Evolutionary conservation across 1,140 invertebrate species (phyloP).

Genomic region (Saxidomus purpurata): DNA sequence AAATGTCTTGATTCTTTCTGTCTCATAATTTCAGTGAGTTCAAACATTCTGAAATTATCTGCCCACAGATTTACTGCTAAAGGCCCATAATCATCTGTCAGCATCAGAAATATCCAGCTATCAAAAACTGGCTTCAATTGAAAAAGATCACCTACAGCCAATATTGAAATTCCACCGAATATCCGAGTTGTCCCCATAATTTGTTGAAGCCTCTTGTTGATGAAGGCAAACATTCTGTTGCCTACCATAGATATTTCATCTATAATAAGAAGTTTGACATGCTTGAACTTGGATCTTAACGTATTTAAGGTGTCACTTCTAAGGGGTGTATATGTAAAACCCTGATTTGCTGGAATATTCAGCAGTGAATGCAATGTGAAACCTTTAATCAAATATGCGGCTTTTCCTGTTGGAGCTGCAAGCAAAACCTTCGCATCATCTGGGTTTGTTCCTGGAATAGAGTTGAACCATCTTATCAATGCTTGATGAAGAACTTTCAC

Average conservation of each 20-base stretch:
- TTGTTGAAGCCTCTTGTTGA: slow-evolving; percentile 14
- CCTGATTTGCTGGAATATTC: slow-evolving; percentile 32
- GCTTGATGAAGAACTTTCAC: slow-evolving; percentile 5
- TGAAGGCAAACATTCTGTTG: slow-evolving; percentile 15
- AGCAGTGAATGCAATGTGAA: slow-evolving; percentile 41
- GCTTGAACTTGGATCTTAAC: background rate
- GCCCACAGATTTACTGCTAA: slow-evolving; percentile 47
- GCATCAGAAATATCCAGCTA: slow-evolving; percentile 10
- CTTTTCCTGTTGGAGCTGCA: slow-evolving; percentile 45
- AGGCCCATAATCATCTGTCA: slow-evolving; percentile 14
- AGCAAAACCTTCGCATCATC: slow-evolving; percentile 17
- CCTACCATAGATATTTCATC: slow-evolving; percentile 47
- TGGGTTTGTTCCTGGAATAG: slow-evolving; percentile 17
- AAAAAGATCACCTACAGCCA: slow-evolving; percentile 37
- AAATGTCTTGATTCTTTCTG: slow-evolving; percentile 43
- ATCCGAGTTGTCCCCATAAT: background rate
- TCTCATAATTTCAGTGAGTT: slow-evolving; percentile 48
- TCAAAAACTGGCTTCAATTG: slow-evolving; percentile 13
- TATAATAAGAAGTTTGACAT: slow-evolving; percentile 3
- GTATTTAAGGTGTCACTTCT: slow-evolving; percentile 5
- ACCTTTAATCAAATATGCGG: slow-evolving; percentile 41
- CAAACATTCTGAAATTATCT: slow-evolving; percentile 50
- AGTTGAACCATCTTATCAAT: background rate
- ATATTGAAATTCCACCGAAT: slow-evolving; percentile 26
- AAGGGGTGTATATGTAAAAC: background rate